Base-by-base conservation (phyloP, 2,888 invertebrate species). In the Drosophila tanythrix region DNA sequence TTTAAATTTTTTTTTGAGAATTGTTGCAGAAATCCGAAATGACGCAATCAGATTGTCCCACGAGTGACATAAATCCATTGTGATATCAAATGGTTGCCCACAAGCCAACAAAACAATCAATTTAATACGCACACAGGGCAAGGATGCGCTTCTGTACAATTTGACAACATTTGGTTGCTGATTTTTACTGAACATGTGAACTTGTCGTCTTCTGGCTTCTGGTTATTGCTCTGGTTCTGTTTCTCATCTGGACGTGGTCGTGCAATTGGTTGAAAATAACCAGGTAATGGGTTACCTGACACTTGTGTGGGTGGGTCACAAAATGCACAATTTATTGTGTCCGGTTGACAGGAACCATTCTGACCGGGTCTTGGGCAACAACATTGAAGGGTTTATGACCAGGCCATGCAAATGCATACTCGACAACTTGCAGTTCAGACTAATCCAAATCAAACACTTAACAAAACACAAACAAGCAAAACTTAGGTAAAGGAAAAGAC, bases 31-130 rank as follows among this genome's bases (percentile, higher is more conserved):
- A 88, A 88, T 88, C 86, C 83, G 63, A 86, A 88, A 70, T 81
- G 79, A 75, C 70, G 79, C 86, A 88, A 83, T 81, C 85, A 79
- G 77, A 70, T 72, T 70, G 74, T 82, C 87, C 87, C 87, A 67
- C 61, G 74, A 80, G 84, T 83, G 89, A 78, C 82, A 86, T 86
- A 88, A 88, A 86, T 83, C 84, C 85, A 78, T 78, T 83, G 83
- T 78, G 80, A 78, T 50, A 55, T 69, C 70, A 70, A 70, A 56
- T 38, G 70, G 61, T 46, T 70, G 60, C 57, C 43, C 58, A 21
- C 25, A 40, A 46, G 31, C 53, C 58, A 65, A 53, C 70, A 57
- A 61, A 67, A 36, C 69, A 69, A 65, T 79, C 78, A 79, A 78
- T 72, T 78, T 68, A 78, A 79, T 57, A 18, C 59, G 53, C 57